Evolutionary conservation across 2,113 vertebrate species (phyloP).

Genomic region (Dicerorhinus sumatrensis): DNA sequence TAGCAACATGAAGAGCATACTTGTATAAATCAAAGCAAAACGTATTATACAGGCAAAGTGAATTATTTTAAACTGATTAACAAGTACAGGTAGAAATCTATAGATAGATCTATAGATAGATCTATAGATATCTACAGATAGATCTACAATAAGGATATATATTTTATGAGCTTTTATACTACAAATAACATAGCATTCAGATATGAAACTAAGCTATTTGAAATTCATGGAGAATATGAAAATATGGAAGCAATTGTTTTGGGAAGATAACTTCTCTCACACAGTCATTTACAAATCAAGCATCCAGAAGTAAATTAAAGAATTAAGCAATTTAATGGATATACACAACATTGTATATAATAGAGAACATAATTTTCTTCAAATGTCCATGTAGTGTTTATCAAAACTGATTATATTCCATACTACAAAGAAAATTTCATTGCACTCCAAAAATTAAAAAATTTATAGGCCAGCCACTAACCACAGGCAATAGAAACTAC

Average conservation of each 20-base stretch:
- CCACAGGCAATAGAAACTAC: neutral
- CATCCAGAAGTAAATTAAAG: neutral
- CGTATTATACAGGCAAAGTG: neutral
- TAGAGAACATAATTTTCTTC: slow-evolving; percentile 31
- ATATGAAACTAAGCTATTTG: slow-evolving; percentile 22
- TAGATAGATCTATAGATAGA: too few relatives aligned
- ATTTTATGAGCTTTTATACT: neutral
- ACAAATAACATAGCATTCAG: slow-evolving; percentile 6
- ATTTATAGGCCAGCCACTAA: neutral
- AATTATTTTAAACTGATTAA: slow-evolving; percentile 27
- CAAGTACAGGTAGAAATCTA: neutral
- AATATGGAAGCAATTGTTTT: slow-evolving; percentile 39
- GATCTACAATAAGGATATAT: too few relatives aligned
- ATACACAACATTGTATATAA: neutral
- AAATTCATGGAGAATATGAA: slow-evolving; percentile 48
- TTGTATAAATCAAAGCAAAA: slow-evolving; percentile 40
- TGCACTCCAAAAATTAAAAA: neutral
- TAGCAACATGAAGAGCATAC: neutral
- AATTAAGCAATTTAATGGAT: slow-evolving; percentile 44
- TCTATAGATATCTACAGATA: too few relatives aligned
- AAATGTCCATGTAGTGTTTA: slow-evolving; percentile 18
- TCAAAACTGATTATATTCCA: slow-evolving; percentile 14
- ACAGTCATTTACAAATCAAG: slow-evolving; percentile 32
- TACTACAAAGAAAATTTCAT: neutral
- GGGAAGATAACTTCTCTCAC: slow-evolving; percentile 19